These are phyloP conservation scores for Xestia sexstrigata DNA, from an alignment of 2,888 invertebrate genomes.

Conservation along the genomic window DNA sequence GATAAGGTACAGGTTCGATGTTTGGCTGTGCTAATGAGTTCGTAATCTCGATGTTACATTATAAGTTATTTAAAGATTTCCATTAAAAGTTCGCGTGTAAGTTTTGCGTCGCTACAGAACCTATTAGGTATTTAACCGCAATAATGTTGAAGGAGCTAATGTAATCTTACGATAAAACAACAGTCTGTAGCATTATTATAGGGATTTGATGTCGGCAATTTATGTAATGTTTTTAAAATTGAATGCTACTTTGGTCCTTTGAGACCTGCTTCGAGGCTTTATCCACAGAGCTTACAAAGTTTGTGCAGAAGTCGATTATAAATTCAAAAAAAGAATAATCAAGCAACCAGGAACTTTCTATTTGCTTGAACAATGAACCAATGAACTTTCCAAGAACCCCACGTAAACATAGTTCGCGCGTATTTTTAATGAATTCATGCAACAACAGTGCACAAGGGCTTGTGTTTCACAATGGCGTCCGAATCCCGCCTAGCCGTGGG, in stretches of 20 bases:
- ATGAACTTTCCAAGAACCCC: conserved; percentile 61
- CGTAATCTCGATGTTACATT: conserved; percentile 74
- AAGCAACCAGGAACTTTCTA: conserved; percentile 48
- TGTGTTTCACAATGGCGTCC: conserved; percentile 81
- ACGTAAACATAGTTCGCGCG: conserved; percentile 71
- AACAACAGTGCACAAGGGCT: conserved; percentile 74
- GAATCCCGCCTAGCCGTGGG: conserved; percentile 86
- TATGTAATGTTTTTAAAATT: conserved; percentile 17
- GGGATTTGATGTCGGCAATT: conserved; percentile 5
- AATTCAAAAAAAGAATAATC: conserved; percentile 33
- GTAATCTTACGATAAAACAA: conserved; percentile 44
- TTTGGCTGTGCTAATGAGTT: conserved; percentile 82
- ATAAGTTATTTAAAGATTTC: conserved; percentile 75
- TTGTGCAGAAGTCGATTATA: conserved; percentile 22
- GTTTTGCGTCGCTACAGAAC: conserved; percentile 61
- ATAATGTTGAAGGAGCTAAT: conserved; percentile 49
- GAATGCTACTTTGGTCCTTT: not conserved
- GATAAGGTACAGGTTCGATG: conserved; percentile 81
- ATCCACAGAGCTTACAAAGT: not conserved
- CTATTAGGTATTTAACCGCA: conserved; percentile 56
- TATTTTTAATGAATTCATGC: conserved; percentile 82
- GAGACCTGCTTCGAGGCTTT: not conserved
- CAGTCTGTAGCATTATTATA: conserved; percentile 16
- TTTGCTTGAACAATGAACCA: conserved; percentile 57
- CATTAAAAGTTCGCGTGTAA: conserved; percentile 74